These are phyloP conservation scores for Bombus pyrosoma DNA, from an alignment of 1,140 invertebrate genomes.

Conservation along the genomic window DNA sequence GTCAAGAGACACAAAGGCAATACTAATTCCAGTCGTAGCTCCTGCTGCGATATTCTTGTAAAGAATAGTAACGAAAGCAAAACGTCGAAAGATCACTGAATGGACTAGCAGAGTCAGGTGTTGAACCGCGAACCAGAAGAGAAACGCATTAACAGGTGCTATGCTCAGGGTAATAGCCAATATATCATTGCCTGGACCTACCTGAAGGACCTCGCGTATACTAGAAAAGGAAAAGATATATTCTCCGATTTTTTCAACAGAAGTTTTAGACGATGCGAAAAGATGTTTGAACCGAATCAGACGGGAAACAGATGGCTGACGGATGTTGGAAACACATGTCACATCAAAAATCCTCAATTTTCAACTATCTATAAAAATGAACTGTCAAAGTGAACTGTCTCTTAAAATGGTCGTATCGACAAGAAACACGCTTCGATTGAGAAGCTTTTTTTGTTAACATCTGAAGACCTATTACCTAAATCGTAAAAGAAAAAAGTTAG, in stretches of 20 bases:
- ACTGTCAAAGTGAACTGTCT: too few species aligned
- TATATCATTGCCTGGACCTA: constrained; percentile 70
- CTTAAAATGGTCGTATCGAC: too few species aligned
- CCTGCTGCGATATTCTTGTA: constrained; percentile 70
- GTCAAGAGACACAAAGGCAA: constrained; percentile 44
- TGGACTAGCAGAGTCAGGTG: constrained; percentile 70
- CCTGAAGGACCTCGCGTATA: constrained; percentile 39
- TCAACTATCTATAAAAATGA: too few species aligned
- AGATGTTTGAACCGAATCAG: constrained; percentile 12
- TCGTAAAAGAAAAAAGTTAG: too few species aligned
- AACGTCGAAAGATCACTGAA: constrained; percentile 61
- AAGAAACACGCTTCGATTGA: too few species aligned
- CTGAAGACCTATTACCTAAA: too few species aligned
- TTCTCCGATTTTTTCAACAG: constrained; percentile 34
- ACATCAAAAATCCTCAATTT: too few species aligned
- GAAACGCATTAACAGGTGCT: constrained; percentile 78
- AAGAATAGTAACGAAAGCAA: constrained; percentile 67
- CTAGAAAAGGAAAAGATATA: constrained; percentile 17
- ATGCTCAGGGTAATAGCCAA: constrained; percentile 71
- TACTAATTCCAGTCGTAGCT: constrained; percentile 61
- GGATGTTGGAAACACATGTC: constrained; percentile 8
- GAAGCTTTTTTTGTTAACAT: too few species aligned
- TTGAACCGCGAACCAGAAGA: constrained; percentile 64
- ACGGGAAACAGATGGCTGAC: constrained; percentile 30
- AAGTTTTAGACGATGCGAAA: constrained; percentile 11